phyloP scores from a whole-genome alignment of 2,113 vertebrate genomes.

The Trematocara zebra region DNA sequence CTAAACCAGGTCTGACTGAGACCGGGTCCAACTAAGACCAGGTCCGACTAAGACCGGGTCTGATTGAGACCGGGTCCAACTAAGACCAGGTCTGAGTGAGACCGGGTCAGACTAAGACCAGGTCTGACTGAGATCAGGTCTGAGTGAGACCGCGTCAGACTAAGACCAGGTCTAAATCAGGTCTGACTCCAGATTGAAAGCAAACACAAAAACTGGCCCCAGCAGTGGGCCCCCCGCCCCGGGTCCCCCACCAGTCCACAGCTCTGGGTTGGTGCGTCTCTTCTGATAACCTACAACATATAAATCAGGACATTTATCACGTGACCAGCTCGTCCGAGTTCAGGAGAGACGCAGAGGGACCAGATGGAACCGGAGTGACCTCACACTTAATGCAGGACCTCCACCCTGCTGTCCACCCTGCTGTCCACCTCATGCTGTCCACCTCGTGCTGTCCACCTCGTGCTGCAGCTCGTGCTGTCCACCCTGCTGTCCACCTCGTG shows the following conservation, averaged over 20 bases:
- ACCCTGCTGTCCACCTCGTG: too few species aligned
- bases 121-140: too few species aligned
- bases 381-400: neutral
- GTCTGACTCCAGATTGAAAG: neutral
- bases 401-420: neutral
- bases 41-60: too few species aligned
- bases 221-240: too few species aligned
- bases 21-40: too few species aligned
- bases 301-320: neutral
- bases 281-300: neutral
- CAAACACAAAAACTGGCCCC: too few species aligned
- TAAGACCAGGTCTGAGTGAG: too few species aligned
- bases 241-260: too few species aligned
- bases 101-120: too few species aligned
- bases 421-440: neutral
- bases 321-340: neutral
- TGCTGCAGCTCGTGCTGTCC: too few species aligned
- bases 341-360: neutral
- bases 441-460: neutral
- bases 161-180: accelerated
- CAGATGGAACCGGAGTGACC: neutral
- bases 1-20: accelerated
- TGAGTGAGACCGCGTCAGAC: accelerated
- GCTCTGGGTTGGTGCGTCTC: neutral
- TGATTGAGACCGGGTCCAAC: too few species aligned